A percentile compares a stretch with the other conserved stretches of the same genome.
Evolutionary conservation across 1,140 invertebrate species (phyloP).

Genomic region (Mercenaria mercenaria): DNA sequence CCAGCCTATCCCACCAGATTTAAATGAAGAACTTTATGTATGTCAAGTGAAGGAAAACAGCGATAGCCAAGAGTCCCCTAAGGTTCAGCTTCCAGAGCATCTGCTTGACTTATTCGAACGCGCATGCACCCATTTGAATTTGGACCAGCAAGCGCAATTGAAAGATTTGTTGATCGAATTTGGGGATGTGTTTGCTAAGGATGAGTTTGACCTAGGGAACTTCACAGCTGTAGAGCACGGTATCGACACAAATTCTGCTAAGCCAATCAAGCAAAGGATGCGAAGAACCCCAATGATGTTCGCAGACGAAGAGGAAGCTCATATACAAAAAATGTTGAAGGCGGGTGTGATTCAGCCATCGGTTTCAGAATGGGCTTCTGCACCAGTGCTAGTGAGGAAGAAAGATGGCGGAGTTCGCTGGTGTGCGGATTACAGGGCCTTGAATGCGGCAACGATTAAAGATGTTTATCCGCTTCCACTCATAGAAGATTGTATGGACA

Average conservation of each 20-base stretch:
- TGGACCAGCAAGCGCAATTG: background rate
- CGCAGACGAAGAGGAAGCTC: conserved; percentile 28
- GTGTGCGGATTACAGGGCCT: conserved; percentile 27
- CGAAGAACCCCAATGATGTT: background rate
- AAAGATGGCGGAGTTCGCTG: background rate
- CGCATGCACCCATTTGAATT: background rate
- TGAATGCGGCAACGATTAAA: conserved; percentile 4
- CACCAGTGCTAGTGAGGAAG: background rate
- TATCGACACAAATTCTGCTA: conserved; percentile 25
- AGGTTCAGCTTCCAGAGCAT: background rate
- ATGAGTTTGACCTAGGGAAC: conserved; percentile 48
- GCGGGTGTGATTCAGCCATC: conserved; percentile 32
- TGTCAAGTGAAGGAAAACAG: background rate
- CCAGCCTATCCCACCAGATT: background rate
- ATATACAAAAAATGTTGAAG: conserved; percentile 35
- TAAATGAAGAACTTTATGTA: background rate
- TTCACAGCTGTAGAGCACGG: background rate
- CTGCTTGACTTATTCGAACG: background rate
- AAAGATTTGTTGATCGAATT: background rate
- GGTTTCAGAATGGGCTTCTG: conserved; percentile 22
- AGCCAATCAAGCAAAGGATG: conserved; percentile 15
- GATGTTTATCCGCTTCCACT: background rate
- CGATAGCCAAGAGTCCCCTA: background rate
- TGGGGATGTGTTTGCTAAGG: conserved; percentile 29
- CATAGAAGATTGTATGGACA: conserved; percentile 27